These are phyloP conservation scores for Pseudochirops cupreus DNA, from an alignment of 2,797 vertebrate genomes.

Conservation along the genomic window DNA sequence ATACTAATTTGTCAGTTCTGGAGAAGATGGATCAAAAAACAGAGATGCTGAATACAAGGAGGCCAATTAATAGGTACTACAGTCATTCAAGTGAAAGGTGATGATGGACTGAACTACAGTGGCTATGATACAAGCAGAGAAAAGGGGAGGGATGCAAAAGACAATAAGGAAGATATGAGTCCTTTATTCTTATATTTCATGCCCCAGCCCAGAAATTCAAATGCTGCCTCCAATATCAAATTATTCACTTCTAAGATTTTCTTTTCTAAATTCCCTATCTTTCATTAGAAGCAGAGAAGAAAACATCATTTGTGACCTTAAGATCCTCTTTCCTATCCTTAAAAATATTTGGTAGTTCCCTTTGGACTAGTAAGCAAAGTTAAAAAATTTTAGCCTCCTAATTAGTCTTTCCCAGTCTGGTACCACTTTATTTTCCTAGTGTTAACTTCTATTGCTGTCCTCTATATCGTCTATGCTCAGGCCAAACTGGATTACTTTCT, in stretches of 20 bases:
- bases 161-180: background rate
- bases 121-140: background rate
- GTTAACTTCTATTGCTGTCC: background rate
- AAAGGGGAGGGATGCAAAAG: background rate
- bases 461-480: background rate
- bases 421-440: background rate
- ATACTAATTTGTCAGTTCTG: background rate
- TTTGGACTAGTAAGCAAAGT: background rate
- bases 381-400: background rate
- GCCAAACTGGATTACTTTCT: background rate
- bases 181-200: background rate
- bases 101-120: accelerated
- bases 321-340: background rate
- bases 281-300: background rate
- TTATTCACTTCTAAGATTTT: background rate
- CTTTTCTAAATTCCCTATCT: background rate
- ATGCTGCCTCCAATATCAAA: background rate
- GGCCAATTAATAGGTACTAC: background rate
- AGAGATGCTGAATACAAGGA: background rate
- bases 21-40: background rate
- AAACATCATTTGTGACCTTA: background rate
- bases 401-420: background rate
- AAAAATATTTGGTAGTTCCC: background rate
- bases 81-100: background rate
- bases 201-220: background rate